Evolutionary conservation across 2,113 vertebrate species (phyloP).

Genomic region (Okapia johnstoni): DNA sequence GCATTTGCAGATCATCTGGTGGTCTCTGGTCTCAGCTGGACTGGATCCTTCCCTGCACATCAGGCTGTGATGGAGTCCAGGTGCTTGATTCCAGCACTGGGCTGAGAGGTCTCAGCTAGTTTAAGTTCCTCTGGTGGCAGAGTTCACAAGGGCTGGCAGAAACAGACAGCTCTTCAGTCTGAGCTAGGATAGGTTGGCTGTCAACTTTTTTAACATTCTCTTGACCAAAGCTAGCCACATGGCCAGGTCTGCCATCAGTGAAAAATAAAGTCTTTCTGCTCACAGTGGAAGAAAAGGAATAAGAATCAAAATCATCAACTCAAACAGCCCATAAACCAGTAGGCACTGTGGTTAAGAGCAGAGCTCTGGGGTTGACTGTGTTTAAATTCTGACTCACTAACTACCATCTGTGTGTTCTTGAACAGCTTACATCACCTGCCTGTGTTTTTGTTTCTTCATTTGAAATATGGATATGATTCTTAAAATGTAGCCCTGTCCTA

Average conservation of each 20-base stretch:
- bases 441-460: background rate
- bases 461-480: background rate
- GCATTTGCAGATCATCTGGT: fast-evolving
- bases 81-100: no score
- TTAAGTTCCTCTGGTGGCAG: fast-evolving
- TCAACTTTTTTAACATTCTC: background rate
- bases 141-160: background rate
- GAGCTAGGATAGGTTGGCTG: background rate
- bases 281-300: fast-evolving
- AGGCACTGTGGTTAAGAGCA: fast-evolving
- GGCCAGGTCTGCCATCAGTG: background rate
- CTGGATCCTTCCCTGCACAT: background rate
- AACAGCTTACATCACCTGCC: background rate
- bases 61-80: fast-evolving
- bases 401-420: background rate
- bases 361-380: background rate
- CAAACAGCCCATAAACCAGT: background rate
- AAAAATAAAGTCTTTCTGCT: no score
- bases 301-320: background rate
- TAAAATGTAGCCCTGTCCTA: fast-evolving
- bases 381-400: background rate
- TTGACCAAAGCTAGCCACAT: background rate
- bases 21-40: background rate
- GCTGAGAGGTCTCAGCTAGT: fast-evolving
- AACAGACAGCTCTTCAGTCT: fast-evolving